Evolutionary conservation across 2,797 vertebrate species (phyloP), one percentile per base, ranked within the genome.

Genomic region (Ptychobarbus kaznakovi): DNA sequence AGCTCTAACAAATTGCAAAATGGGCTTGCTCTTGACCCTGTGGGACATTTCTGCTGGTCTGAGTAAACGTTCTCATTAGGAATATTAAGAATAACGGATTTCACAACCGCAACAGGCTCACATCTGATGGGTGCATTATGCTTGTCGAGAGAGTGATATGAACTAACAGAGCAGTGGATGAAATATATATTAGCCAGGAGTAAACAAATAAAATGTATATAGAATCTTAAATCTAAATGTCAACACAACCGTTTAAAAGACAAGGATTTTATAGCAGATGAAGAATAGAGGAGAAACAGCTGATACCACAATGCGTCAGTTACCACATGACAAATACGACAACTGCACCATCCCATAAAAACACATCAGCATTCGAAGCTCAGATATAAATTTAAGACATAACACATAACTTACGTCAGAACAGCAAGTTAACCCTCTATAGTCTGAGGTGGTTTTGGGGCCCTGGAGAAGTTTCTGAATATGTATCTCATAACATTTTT

Each of bases 1-100:
- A 81, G 46, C 84, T 88, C 90, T 86, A 58, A 86, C 80, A 84
- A 85, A 87, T 86, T 84, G 90, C 88, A 86, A 78, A 86, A 89
- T 86, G 56, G 77, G 75, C 77, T 77, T 82, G 85, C 84, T 63
- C 76, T 76, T 79, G 82, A 65, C 90, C 89, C 86, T 73, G 78
- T 38, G 86, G 80, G 88, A 79, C 85, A 32, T 74, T 85, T 86
- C 76, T 66, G 42, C 80, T 51, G 66, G 32, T 87, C 84, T 40
- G 86, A 87, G 88, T 86, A 87, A 91, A 90, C 83, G 74, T 72
- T 77, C 83, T 72, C 70, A 89, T 87, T 86, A 82, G 87, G 84
- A 89, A 87, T 68, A 86, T 87, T 85, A 81, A 90, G 81, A 90
- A 87, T 56, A 86, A 91, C 81, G 56, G 69, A 82, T 9, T 42